Percentiles rank a stretch among this genome's conserved stretches.
phyloP scores from a whole-genome alignment of 2,113 vertebrate genomes.

The Mandrillus leucophaeus region DNA sequence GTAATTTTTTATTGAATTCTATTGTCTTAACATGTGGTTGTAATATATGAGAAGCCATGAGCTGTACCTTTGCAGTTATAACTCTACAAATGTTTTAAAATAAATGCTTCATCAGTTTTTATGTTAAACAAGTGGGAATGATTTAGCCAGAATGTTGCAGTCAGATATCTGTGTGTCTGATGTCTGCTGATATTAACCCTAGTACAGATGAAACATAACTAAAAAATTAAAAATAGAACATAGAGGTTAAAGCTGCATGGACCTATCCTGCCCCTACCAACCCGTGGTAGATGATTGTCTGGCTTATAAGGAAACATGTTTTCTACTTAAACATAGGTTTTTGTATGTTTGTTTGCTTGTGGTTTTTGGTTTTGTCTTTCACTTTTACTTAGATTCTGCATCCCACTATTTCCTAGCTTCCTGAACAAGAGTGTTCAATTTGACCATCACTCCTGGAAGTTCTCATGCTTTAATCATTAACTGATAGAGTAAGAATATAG shows the following conservation, averaged over 20 bases:
- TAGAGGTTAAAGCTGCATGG: neutral
- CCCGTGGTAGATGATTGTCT: neutral
- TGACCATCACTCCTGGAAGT: neutral
- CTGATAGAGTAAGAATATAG: neutral
- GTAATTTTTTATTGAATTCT: conserved; percentile 59
- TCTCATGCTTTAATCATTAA: neutral
- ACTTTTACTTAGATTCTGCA: neutral
- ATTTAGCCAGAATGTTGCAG: conserved; percentile 48
- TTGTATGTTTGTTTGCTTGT: neutral
- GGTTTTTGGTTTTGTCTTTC: neutral
- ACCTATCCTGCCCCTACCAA: neutral
- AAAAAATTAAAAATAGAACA: conserved; percentile 17
- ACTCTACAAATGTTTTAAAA: conserved; percentile 43
- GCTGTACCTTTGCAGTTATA: neutral
- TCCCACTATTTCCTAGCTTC: neutral
- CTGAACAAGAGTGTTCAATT: neutral
- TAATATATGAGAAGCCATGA: conserved; percentile 31
- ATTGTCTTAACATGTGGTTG: conserved; percentile 64
- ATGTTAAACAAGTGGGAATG: conserved; percentile 55
- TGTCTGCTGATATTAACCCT: conserved; percentile 17
- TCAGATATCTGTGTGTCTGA: conserved; percentile 29
- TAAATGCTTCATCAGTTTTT: conserved; percentile 59
- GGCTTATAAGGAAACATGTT: neutral
- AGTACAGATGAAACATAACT: neutral
- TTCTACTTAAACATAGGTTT: neutral